Evolutionary conservation across 2,113 vertebrate genomes (phyloP), one percentile per base, ranked within the genome.

Genomic region (Rhinopomastus cyanomelas): DNA sequence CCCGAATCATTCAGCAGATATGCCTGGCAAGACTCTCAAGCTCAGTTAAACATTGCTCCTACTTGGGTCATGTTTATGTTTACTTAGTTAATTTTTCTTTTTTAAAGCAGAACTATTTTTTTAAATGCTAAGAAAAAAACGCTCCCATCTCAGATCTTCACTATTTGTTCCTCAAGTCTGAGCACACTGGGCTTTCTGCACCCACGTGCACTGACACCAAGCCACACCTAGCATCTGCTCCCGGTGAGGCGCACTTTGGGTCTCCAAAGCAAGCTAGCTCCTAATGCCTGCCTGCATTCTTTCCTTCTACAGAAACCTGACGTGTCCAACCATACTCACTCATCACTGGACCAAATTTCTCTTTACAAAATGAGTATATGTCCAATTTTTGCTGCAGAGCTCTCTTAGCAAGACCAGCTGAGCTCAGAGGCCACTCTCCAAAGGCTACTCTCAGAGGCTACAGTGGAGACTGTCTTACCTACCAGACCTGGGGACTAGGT

Each of bases 221-320:
- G 46, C 10, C 1, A 2, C 46, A 82, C 46, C 5, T 30, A 49
- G 30, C 3, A 16, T 8, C 25, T 0, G 1, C 7, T 68, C 22
- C 25, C 4, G 3, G 26, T 0, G 2, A 73, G 22, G 29, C 2
- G 2, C 27, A 29, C 7, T 48, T 18, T 22, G 27, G 34, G 9
- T 81, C 49, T 64, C n/a, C 56, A 68, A 67, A 85, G 17, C 12
- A 79, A 77, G 42, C 48, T 42, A 42, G 29, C 8, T 83, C 36
- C n/a, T 39, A 55, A 32, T 0, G 0, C 12, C 19, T 22, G 30
- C 26, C 27, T 13, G 8, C 21, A 53, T 18, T 25, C 30, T 19
- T 52, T 34, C 14, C 20, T 89, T 77, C 55, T 64, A 60, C 21
- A 44, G 34, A 87, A 87, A n/a, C 26, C 37, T 59, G 3, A 48